These are phyloP conservation scores for Craterocephalus amniculus DNA, from an alignment of 2,797 vertebrate species.

Conservation along the genomic window DNA sequence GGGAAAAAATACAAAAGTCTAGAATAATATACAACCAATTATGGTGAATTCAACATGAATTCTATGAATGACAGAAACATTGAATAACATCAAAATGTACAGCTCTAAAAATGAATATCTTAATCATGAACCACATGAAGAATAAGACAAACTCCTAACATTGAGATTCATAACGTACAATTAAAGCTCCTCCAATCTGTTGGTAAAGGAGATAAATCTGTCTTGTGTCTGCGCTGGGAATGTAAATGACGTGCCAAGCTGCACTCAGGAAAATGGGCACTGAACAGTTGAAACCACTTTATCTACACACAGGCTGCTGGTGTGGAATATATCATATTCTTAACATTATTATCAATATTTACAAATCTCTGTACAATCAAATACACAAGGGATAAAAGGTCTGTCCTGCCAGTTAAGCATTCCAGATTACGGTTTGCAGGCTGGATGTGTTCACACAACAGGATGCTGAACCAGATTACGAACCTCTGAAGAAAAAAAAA, in stretches of 20 bases:
- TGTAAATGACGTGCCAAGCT: conserved; percentile 16
- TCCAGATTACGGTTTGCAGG: conserved; percentile 55
- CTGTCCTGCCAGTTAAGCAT: conserved; percentile 62
- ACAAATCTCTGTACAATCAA: conserved; percentile 78
- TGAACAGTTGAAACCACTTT: conserved; percentile 50
- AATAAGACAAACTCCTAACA: not conserved
- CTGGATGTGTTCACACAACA: conserved; percentile 49
- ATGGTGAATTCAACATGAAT: not conserved
- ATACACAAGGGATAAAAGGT: conserved; percentile 61
- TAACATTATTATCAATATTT: conserved; percentile 72
- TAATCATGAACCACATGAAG: conserved; percentile 10
- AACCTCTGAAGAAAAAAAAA: conserved; percentile 5
- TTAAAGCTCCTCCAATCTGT: conserved; percentile 5
- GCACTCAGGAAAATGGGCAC: conserved; percentile 49
- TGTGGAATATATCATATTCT: conserved; percentile 74
- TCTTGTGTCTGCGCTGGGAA: conserved; percentile 52
- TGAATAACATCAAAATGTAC: not conserved
- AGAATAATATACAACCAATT: not conserved
- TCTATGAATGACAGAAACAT: not conserved
- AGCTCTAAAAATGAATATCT: conserved; percentile 4
- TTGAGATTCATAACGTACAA: not conserved
- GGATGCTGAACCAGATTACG: conserved; percentile 38
- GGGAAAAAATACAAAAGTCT: not conserved
- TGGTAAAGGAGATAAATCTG: not conserved
- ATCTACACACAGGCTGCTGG: conserved; percentile 76